Percentiles rank a stretch among this genome's conserved stretches.
These are phyloP conservation scores for Apamea sordens DNA, from an alignment of 2,888 invertebrate genomes.

Conservation along the genomic window DNA sequence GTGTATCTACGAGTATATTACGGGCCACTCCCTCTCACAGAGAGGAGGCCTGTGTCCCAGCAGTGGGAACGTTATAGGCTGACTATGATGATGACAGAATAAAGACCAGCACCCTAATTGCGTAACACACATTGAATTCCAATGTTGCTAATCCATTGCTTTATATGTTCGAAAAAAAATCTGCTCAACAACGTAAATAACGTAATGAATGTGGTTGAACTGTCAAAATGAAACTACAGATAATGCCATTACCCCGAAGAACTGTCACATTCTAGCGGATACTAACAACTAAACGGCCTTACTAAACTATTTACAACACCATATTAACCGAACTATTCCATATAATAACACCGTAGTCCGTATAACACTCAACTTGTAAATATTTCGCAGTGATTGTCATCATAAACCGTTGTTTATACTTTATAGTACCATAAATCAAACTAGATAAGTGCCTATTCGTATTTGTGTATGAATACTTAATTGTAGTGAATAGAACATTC, in stretches of 20 bases:
- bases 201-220: neutral
- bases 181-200: neutral
- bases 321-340: constrained; percentile 24
- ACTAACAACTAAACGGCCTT: constrained; percentile 1
- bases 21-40: too few species aligned
- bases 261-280: neutral
- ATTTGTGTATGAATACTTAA: constrained; percentile 65
- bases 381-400: constrained; percentile 64
- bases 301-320: constrained; percentile 28
- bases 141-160: neutral
- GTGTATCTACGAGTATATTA: too few species aligned
- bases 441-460: constrained; percentile 59
- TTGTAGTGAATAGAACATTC: constrained; percentile 63
- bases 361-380: constrained; percentile 44
- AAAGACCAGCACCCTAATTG: too few species aligned
- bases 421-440: constrained; percentile 67
- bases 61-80: too few species aligned
- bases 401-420: constrained; percentile 64
- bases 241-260: neutral
- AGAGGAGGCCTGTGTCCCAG: too few species aligned
- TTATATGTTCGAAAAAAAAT: neutral
- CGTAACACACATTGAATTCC: neutral
- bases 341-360: constrained; percentile 30
- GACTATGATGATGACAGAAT: neutral
- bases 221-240: too few species aligned